These are phyloP conservation scores for Ornithoptera priamus DNA, from an alignment of 2,888 invertebrate genomes.

Conservation along the genomic window DNA sequence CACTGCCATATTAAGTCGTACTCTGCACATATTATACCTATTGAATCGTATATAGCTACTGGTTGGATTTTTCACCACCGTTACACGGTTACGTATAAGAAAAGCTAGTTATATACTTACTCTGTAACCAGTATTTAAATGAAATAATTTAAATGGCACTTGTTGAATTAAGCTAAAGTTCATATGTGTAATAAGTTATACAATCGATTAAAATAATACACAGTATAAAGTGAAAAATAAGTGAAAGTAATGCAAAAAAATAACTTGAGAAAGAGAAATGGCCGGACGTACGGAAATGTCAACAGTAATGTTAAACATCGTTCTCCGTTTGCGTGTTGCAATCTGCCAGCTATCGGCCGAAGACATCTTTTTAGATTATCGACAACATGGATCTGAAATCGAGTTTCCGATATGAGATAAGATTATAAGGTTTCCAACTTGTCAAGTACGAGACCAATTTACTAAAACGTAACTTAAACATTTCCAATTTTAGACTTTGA, in stretches of 20 bases:
- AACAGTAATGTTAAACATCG: constrained; percentile 24
- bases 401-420: constrained; percentile 12
- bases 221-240: constrained; percentile 20
- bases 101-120: no score
- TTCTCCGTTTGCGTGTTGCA: constrained; percentile 15
- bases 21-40: no score
- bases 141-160: constrained; percentile 3
- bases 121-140: neutral
- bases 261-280: constrained; percentile 28
- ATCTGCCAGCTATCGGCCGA: constrained; percentile 19
- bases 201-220: constrained; percentile 21
- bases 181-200: constrained; percentile 17
- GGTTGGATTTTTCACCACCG: no score
- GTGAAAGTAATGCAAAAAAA: constrained; percentile 27
- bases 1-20: no score
- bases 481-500: neutral
- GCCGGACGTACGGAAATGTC: constrained; percentile 27
- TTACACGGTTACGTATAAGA: no score
- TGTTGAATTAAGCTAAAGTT: constrained; percentile 18
- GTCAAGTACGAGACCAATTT: constrained; percentile 14
- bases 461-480: neutral
- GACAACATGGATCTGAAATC: constrained; percentile 17
- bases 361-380: constrained; percentile 26
- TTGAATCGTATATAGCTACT: no score
- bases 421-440: constrained; percentile 10